Conservation (phyloP, 2,113 vertebrate species). For the Plestiodon gilberti region DNA sequence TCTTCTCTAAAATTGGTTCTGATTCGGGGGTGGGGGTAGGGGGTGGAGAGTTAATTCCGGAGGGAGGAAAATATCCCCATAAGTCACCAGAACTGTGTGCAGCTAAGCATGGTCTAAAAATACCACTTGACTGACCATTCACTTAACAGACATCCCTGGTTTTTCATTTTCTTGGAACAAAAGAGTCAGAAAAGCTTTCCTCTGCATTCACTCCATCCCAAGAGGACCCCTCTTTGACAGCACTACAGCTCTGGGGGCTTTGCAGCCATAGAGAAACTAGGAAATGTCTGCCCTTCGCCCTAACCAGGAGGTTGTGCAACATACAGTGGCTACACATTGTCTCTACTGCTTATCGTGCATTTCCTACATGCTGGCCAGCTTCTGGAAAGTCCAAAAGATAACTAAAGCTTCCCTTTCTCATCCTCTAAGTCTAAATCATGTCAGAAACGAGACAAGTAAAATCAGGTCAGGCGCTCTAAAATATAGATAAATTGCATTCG, state of each 20-base stretch:
- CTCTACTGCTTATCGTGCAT: not conserved
- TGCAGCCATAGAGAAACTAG: conserved; percentile 12
- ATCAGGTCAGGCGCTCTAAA: not conserved
- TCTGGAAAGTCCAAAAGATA: not conserved
- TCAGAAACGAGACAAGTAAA: not conserved
- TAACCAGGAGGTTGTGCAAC: not conserved
- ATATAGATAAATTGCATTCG: not conserved
- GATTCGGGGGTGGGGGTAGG: not conserved
- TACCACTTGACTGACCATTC: conserved; percentile 2
- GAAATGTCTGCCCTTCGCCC: not conserved
- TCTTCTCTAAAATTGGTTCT: not conserved
- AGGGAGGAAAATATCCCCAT: not conserved
- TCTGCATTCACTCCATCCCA: not conserved
- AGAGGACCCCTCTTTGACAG: not conserved
- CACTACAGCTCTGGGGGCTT: not conserved
- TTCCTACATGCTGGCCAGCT: not conserved
- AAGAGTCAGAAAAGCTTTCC: conserved; percentile 7
- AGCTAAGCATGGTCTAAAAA: not conserved
- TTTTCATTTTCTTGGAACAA: conserved; percentile 27
- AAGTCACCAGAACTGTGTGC: not conserved
- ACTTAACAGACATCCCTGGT: not conserved
- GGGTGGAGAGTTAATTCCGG: too few relatives aligned
- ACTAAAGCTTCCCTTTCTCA: not conserved
- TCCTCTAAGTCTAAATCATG: not conserved
- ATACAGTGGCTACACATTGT: not conserved